These are phyloP conservation scores for Tipula vernalis DNA, from an alignment of 2,888 invertebrate genomes.

Conservation along the genomic window DNA sequence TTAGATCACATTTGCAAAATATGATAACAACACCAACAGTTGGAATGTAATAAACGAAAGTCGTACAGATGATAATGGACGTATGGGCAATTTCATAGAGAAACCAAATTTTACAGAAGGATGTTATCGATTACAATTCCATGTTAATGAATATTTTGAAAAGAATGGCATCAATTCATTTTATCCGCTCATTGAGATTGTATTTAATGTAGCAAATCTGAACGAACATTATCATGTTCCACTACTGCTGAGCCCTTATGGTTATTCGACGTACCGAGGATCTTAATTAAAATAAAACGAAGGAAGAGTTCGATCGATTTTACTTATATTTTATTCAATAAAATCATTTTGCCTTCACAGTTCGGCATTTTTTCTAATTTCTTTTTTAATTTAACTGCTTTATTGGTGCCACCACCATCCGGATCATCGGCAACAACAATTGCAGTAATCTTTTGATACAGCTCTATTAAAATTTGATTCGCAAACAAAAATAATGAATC, in stretches of 20 bases:
- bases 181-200: slow-evolving; percentile 35
- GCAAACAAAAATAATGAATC: not conserved
- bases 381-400: not conserved
- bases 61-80: slow-evolving; percentile 50
- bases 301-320: not conserved
- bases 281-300: slow-evolving; percentile 30
- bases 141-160: not conserved
- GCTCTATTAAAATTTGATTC: not conserved
- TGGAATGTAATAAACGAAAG: slow-evolving; percentile 57
- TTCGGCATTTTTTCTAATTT: not conserved
- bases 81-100: not conserved
- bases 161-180: not conserved
- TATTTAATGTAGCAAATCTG: slow-evolving; percentile 50
- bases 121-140: not conserved
- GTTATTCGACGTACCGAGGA: slow-evolving; percentile 67
- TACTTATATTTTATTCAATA: not conserved
- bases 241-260: slow-evolving; percentile 58
- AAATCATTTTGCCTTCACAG: not conserved
- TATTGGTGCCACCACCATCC: not conserved
- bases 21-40: slow-evolving; percentile 45
- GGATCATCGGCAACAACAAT: not conserved
- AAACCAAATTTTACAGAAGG: not conserved
- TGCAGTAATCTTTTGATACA: not conserved
- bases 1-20: slow-evolving; percentile 45
- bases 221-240: slow-evolving; percentile 63